These are phyloP conservation scores for Cladopsammia gracilis DNA, from an alignment of 64 coral and sea anemone species.

Conservation along the genomic window DNA sequence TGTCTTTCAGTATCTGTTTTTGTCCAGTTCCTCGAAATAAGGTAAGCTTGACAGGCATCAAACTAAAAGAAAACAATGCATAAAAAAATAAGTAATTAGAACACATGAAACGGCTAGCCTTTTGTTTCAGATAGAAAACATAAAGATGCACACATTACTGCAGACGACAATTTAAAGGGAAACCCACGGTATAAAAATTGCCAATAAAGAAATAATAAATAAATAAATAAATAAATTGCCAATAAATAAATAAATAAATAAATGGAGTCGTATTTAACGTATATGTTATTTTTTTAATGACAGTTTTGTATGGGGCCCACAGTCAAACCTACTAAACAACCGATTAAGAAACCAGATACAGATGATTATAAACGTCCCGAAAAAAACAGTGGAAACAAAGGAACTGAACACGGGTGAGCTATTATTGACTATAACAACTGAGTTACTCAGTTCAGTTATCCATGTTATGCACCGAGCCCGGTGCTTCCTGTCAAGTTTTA, in stretches of 20 bases:
- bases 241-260: not conserved
- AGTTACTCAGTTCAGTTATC: too few relatives aligned
- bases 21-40: slow-evolving; percentile 23
- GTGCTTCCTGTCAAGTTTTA: not conserved
- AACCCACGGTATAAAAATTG: too few relatives aligned
- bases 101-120: not conserved
- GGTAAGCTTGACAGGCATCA: not conserved
- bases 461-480: not conserved
- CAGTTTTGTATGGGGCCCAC: slow-evolving; percentile 3
- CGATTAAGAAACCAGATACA: not conserved
- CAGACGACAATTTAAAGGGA: too few relatives aligned
- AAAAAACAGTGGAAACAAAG: not conserved
- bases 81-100: too few relatives aligned
- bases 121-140: too few relatives aligned
- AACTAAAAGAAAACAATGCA: too few relatives aligned
- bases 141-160: too few relatives aligned
- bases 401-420: slow-evolving; percentile 8
- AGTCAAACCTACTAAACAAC: not conserved
- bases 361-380: not conserved
- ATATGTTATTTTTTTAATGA: not conserved
- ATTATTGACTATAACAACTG: not conserved
- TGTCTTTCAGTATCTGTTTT: not conserved
- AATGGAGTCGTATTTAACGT: not conserved
- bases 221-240: too few relatives aligned
- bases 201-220: not conserved